Evolutionary conservation across 2,888 invertebrate genomes (phyloP).

Genomic region (Conops quadrifasciatus): DNA sequence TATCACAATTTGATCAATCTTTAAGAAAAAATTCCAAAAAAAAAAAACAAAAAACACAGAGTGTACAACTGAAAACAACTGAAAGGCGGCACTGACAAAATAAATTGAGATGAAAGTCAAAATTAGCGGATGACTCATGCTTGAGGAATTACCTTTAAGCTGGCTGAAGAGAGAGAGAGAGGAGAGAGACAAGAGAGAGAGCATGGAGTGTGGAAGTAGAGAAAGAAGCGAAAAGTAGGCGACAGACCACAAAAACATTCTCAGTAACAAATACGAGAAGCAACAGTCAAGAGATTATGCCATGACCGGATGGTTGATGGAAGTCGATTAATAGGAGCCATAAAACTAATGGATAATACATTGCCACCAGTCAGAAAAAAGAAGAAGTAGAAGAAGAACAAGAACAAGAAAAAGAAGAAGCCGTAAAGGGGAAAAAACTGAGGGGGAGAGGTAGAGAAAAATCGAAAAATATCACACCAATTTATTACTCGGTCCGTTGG

Average conservation of each 20-base stretch:
- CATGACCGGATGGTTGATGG: not conserved
- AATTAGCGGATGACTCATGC: constrained; percentile 9
- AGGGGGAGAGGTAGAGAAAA: too few relatives aligned
- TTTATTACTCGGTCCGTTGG: not conserved
- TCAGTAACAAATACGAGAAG: too few relatives aligned
- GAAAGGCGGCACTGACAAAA: not conserved
- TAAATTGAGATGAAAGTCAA: constrained; percentile 1
- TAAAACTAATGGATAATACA: constrained; percentile 31
- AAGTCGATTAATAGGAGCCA: constrained; percentile 9
- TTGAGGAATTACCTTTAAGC: not conserved
- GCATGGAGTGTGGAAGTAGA: too few relatives aligned
- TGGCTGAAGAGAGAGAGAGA: not conserved
- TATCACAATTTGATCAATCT: too few relatives aligned
- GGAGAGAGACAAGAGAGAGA: not conserved
- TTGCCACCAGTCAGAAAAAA: too few relatives aligned
- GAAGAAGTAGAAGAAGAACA: constrained; percentile 16
- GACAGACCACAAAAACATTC: too few relatives aligned
- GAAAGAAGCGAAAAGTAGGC: too few relatives aligned
- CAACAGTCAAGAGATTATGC: too few relatives aligned
- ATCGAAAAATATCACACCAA: not conserved
- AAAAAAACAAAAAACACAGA: not conserved
- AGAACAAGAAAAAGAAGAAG: too few relatives aligned
- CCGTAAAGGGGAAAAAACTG: too few relatives aligned
- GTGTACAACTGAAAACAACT: too few relatives aligned
- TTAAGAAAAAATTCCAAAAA: not conserved